phyloP scores from a whole-genome alignment of 1,140 invertebrate genomes.

The Liolophura sinensis region DNA sequence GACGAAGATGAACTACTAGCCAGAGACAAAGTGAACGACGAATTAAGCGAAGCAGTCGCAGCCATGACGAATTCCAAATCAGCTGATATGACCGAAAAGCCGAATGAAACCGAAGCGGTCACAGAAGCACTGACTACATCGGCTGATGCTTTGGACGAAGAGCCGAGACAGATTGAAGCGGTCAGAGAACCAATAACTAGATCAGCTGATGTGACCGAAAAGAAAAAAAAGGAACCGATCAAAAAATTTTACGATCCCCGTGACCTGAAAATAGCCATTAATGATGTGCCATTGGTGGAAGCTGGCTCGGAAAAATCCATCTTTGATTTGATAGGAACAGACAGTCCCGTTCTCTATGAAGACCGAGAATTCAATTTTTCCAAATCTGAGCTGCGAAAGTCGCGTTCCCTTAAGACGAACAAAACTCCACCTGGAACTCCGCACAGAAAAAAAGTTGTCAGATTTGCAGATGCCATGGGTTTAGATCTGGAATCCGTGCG shows the following conservation, averaged over 20 bases:
- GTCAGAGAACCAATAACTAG: too few relatives aligned
- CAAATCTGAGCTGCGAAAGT: slow-evolving; percentile 41
- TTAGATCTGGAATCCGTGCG: slow-evolving; percentile 89
- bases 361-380: slow-evolving; percentile 53
- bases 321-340: slow-evolving; percentile 16
- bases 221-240: too few relatives aligned
- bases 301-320: slow-evolving; percentile 4
- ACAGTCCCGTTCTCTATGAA: slow-evolving; percentile 38
- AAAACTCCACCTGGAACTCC: slow-evolving; percentile 82
- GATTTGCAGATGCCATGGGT: slow-evolving; percentile 92
- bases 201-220: too few relatives aligned
- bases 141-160: too few relatives aligned
- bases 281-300: slow-evolving; percentile 2
- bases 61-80: too few relatives aligned
- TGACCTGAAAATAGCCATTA: slow-evolving; percentile 12
- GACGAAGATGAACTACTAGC: slow-evolving; percentile 20
- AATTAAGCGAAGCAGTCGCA: too few relatives aligned
- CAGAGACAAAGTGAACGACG: too few relatives aligned
- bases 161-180: too few relatives aligned
- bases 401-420: slow-evolving; percentile 80
- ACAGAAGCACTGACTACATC: too few relatives aligned
- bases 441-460: slow-evolving; percentile 85
- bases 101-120: too few relatives aligned
- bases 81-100: too few relatives aligned
- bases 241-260: neutral